Base-by-base conservation (phyloP, 2,797 vertebrate genomes). In the Anguilla pacifica region DNA sequence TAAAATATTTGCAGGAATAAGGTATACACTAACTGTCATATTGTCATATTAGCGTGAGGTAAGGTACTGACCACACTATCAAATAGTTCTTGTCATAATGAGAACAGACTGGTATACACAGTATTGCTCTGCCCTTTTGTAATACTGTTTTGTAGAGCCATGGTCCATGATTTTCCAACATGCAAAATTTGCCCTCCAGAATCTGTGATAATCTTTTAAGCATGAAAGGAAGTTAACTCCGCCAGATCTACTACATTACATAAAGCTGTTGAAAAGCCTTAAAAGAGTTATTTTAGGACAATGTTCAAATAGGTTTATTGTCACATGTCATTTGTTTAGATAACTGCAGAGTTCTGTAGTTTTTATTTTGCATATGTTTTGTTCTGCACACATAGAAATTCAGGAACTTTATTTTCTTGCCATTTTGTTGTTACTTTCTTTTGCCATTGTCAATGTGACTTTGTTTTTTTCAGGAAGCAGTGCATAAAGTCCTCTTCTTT, bases 351-450 rank as follows among this genome's bases (percentile, higher is more conserved):
- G 19, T 49, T 81, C 35, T 49, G 43, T 3, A 49, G 19, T 81
- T 81, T 9, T 6, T 89, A 31, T 46, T 39, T n/a, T 46, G 64
- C 82, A 59, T 10, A 67, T 89, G 28, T 81, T 85, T 13, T 86
- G 70, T 28, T 31, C n/a, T 31, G 70, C 15, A 35, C 70, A 72
- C 31, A 28, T 5, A 72, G 25, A 72, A 31, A 28, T 35, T 72
- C 61, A 64, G 61, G 17, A 64, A 25, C 19, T 64, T 11, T 55
- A 55, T 15, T 55, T 55, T 55, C 53, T 55, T 55, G 53, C 53
- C 10, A 55, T 55, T 72, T 72, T 35, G 1, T 10, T 6, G 19
- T 31, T 72, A 31, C 6, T 35, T 64, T 61, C 1, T 28, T 6
- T 72, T 28, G 67, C 67, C 28, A 72, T 13, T 31, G 6, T 72